These are phyloP conservation scores for Lepidostoma basale DNA, from an alignment of 1,140 invertebrate genomes.

Conservation along the genomic window DNA sequence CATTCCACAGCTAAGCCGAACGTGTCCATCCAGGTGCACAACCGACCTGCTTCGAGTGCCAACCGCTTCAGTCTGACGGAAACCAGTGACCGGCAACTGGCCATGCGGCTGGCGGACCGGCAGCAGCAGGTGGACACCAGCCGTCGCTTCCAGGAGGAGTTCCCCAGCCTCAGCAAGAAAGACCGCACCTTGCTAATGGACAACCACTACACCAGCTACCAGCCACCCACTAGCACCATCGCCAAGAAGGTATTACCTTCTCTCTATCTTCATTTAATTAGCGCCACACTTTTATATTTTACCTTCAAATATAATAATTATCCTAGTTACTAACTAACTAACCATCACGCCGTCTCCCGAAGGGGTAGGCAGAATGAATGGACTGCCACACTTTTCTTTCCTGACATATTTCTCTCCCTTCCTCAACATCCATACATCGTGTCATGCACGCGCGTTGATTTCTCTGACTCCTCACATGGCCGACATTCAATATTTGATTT, in stretches of 20 bases:
- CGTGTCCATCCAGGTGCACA: slow-evolving; percentile 72
- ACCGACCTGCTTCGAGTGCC: slow-evolving; percentile 62
- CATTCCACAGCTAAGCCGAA: slow-evolving; percentile 60
- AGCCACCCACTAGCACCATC: neutral
- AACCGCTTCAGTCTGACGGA: slow-evolving; percentile 29
- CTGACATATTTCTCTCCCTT: too few relatives aligned
- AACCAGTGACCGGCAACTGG: slow-evolving; percentile 31
- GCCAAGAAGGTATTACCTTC: slow-evolving; percentile 39
- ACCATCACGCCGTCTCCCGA: too few relatives aligned
- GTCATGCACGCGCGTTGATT: too few relatives aligned
- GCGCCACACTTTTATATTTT: neutral
- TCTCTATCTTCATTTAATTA: too few relatives aligned
- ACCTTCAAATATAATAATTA: too few relatives aligned
- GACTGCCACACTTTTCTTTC: too few relatives aligned
- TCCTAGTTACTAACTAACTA: too few relatives aligned
- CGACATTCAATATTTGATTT: too few relatives aligned
- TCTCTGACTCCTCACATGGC: too few relatives aligned
- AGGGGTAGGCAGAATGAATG: too few relatives aligned
- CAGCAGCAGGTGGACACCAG: slow-evolving; percentile 13
- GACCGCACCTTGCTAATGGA: slow-evolving; percentile 34
- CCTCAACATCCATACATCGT: too few relatives aligned
- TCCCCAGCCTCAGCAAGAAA: slow-evolving; percentile 42
- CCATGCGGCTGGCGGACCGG: slow-evolving; percentile 31
- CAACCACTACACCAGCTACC: slow-evolving; percentile 30
- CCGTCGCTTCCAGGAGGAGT: slow-evolving; percentile 38